Conservation (phyloP, 2,888 invertebrate species). For the Teinopalpus imperialis region DNA sequence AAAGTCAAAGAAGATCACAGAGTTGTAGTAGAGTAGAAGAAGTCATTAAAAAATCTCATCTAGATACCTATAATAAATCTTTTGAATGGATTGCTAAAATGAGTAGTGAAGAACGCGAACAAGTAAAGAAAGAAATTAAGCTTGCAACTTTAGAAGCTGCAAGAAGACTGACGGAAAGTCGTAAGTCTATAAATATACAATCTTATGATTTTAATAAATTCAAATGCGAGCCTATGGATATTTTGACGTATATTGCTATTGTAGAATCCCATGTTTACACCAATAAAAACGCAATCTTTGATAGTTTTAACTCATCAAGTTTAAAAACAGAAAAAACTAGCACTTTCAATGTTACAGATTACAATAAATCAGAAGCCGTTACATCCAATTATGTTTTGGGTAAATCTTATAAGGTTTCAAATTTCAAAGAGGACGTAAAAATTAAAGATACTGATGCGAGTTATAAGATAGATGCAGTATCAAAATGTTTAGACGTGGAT, state of each 20-base stretch:
- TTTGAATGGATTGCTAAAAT: constrained; percentile 54
- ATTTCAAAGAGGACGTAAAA: neutral
- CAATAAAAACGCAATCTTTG: constrained; percentile 63
- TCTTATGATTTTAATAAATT: neutral
- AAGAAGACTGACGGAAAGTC: constrained; percentile 8
- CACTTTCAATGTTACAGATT: neutral
- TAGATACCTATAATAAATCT: too few relatives aligned
- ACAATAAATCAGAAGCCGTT: neutral
- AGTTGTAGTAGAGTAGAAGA: constrained; percentile 56
- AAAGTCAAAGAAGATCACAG: constrained; percentile 46
- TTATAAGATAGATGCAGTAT: neutral
- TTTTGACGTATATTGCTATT: constrained; percentile 58
- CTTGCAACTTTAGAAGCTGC: constrained; percentile 17
- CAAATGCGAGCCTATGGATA: neutral
- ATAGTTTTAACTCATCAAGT: constrained; percentile 44
- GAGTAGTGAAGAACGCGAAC: constrained; percentile 33
- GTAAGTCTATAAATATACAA: neutral
- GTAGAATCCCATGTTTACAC: constrained; percentile 74
- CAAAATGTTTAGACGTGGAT: neutral
- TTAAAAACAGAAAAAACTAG: neutral
- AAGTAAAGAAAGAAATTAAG: constrained; percentile 39
- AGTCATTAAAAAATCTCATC: constrained; percentile 43
- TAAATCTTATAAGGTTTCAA: neutral
- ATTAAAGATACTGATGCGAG: neutral
- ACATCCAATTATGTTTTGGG: neutral